Conservation (phyloP, 2,797 vertebrate species). For the Acrossocheilus wenchowensis region DNA sequence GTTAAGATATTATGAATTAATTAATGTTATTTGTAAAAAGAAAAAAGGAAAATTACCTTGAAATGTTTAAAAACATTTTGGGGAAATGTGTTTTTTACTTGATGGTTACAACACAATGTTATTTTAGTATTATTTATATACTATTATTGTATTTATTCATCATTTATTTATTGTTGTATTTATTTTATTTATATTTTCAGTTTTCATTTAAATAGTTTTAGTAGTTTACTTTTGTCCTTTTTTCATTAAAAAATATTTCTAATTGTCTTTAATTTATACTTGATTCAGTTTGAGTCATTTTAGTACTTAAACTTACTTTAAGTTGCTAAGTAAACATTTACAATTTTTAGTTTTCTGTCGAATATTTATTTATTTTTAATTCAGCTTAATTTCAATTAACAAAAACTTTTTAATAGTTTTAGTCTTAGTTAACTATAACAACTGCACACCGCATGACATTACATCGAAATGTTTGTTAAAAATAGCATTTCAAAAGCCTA, state of each 20-base stretch:
- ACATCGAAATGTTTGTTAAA: not conserved
- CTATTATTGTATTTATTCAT: not conserved
- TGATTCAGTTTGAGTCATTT: not conserved
- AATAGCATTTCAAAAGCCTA: not conserved
- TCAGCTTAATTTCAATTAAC: not conserved
- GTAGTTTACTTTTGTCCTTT: not conserved
- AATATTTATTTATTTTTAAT: not conserved
- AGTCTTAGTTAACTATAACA: not conserved
- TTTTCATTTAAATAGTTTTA: not conserved
- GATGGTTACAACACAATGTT: not conserved
- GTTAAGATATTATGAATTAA: not conserved
- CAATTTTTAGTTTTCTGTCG: not conserved
- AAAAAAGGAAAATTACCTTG: too few relatives aligned
- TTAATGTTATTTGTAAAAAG: not conserved
- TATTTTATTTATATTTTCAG: not conserved
- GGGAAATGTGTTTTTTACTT: not conserved
- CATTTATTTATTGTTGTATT: not conserved
- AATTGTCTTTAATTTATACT: not conserved
- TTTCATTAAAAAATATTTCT: too few relatives aligned
- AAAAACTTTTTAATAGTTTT: not conserved
- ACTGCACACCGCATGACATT: too few relatives aligned
- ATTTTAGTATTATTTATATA: not conserved
- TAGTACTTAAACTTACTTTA: not conserved
- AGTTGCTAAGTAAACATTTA: not conserved
- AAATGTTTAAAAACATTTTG: not conserved